Base-by-base conservation (phyloP, 2,113 vertebrate species). In the Nestor notabilis region DNA sequence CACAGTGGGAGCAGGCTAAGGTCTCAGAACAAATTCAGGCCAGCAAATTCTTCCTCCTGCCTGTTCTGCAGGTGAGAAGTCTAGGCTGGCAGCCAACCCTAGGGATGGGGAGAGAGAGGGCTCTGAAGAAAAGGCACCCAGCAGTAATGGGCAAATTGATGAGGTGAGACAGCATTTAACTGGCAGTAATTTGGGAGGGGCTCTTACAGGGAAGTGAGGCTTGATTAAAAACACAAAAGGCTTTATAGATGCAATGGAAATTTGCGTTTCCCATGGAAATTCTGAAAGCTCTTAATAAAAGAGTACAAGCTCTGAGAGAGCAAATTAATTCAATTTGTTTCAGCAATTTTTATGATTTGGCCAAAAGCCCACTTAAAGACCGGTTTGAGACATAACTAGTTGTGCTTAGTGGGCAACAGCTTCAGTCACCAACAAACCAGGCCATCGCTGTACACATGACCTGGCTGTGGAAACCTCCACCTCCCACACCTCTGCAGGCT, bases 301-400 rank as follows among this genome's bases (percentile, higher is more conserved):
- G 60, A 81, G 14, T 35, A 17, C 23, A 79, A 84, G 74, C 66
- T 89, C 74, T 0, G 2, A 93, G 50, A 89, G 49, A 46, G 77
- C 52, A 81, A 87, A 96, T 95, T 97, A 95, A 95, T 94, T 90
- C 89, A 85, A 97, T 95, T 95, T 87, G 56, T 87, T 91, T 92
- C 83, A 92, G 52, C 76, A 91, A 92, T 56, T 83, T 95, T 69
- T 89, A 95, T 89, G 56, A 95, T 89, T 94, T 97, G 96, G 96
- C 95, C 10, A 8, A 93, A 92, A 0, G 72, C 90, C 94, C 56
- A 44, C 33, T 79, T 85, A 81, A 66, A 89, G 65, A 83, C 29
- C 33, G 13, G 2, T 93, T 69, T 85, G 52, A 92, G 77, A 85
- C 37, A 49, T 28, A 91, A 95, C 43, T 91, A 96, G 93, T 21